These are phyloP conservation scores for Amiota communis DNA, from an alignment of 2,888 invertebrate species.

Conservation along the genomic window DNA sequence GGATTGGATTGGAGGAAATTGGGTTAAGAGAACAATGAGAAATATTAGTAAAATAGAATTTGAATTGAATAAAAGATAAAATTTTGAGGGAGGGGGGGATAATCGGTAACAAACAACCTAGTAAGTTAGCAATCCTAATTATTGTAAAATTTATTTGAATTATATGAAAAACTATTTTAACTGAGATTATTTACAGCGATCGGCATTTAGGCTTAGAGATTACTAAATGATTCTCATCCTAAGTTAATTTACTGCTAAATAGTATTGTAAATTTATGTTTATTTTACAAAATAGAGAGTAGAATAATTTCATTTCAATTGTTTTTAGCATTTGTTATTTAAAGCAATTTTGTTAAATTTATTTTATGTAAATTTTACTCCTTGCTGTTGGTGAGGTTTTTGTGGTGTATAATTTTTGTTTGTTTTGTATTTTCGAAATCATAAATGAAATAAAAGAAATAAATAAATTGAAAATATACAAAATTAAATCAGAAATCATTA, in stretches of 20 bases:
- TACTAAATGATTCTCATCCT: no score
- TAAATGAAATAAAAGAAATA: not conserved
- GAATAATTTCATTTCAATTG: not conserved
- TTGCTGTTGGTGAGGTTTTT: not conserved
- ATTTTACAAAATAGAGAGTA: no score
- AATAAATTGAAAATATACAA: not conserved
- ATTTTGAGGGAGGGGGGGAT: no score
- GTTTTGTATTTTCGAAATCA: not conserved
- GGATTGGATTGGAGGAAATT: not conserved
- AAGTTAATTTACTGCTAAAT: not conserved
- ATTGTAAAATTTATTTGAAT: no score
- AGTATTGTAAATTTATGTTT: no score
- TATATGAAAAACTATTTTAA: not conserved
- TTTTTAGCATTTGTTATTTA: not conserved
- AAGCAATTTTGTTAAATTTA: not conserved
- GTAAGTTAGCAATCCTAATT: no score
- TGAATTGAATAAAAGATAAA: slow-evolving; percentile 21
- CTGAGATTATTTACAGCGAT: slow-evolving; percentile 22
- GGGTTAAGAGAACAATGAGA: not conserved
- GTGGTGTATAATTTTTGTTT: slow-evolving; percentile 9
- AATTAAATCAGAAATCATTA: slow-evolving; percentile 3
- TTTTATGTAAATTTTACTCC: not conserved
- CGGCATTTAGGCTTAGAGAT: no score
- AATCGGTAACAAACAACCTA: no score
- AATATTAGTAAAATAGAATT: slow-evolving; percentile 29